Conservation (phyloP, 1,140 invertebrate species). For the Chironomus striatipennis region DNA sequence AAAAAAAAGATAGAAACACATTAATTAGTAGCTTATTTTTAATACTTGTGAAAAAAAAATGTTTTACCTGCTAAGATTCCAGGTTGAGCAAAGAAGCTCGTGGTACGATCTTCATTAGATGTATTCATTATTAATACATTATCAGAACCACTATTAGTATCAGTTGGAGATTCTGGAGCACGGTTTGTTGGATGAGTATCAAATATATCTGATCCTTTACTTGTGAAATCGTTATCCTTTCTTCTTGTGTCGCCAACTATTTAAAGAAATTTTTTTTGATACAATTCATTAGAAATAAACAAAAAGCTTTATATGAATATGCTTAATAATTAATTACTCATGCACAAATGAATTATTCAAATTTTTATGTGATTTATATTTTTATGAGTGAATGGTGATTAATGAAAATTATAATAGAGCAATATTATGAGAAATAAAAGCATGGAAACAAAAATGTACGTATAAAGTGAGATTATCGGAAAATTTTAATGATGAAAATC, state of each 20-base stretch:
- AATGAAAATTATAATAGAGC: too few relatives aligned
- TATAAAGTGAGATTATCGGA: neutral
- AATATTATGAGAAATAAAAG: too few relatives aligned
- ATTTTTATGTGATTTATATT: too few relatives aligned
- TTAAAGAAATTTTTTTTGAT: neutral
- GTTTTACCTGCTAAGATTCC: conserved; percentile 80
- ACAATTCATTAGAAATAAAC: neutral
- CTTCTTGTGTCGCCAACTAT: neutral
- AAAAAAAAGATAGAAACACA: conserved; percentile 27
- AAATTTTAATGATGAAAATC: neutral
- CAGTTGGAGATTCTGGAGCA: conserved; percentile 26
- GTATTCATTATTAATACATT: conserved; percentile 69
- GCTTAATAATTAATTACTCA: too few relatives aligned
- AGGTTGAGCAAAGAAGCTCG: conserved; percentile 89
- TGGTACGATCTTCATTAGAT: conserved; percentile 67
- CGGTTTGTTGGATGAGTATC: neutral
- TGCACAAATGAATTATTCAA: too few relatives aligned
- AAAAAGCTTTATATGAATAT: neutral
- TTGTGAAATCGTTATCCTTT: neutral
- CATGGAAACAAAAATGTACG: neutral
- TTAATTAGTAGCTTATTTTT: neutral
- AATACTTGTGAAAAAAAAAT: neutral
- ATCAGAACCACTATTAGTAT: conserved; percentile 33
- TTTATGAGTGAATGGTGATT: too few relatives aligned
- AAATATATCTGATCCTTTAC: neutral